Percentiles rank a stretch among this genome's conserved stretches.
These are phyloP conservation scores for Andrena bicolor DNA, from an alignment of 2,888 invertebrate species.

Conservation along the genomic window DNA sequence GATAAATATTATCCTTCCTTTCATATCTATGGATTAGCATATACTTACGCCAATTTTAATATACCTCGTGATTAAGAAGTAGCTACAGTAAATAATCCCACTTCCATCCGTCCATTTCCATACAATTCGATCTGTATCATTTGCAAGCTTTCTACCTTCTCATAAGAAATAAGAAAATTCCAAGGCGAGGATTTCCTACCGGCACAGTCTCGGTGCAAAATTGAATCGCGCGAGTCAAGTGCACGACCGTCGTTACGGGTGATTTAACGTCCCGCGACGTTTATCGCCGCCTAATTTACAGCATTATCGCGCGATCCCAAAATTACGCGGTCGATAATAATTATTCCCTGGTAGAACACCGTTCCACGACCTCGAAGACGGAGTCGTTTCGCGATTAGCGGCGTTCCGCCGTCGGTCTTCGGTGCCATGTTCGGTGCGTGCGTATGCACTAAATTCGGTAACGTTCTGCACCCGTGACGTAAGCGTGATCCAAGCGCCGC, in stretches of 20 bases:
- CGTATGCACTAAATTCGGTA: constrained; percentile 37
- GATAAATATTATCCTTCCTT: too few relatives aligned
- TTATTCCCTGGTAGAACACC: not conserved
- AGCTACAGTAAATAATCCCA: too few relatives aligned
- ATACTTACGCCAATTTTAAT: too few relatives aligned
- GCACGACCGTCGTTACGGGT: constrained; percentile 7
- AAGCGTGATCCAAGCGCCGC: constrained; percentile 39
- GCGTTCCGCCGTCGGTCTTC: not conserved
- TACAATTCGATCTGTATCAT: too few relatives aligned
- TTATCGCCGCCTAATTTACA: constrained; percentile 25
- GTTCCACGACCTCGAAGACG: not conserved
- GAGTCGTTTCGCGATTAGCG: constrained; percentile 6
- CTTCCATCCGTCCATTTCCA: too few relatives aligned
- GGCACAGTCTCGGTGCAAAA: too few relatives aligned
- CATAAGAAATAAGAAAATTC: too few relatives aligned
- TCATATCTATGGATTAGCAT: too few relatives aligned
- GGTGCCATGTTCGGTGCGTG: constrained; percentile 7
- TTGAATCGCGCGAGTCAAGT: constrained; percentile 10
- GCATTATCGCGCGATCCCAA: constrained; percentile 21
- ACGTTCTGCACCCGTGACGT: constrained; percentile 30
- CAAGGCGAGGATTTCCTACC: too few relatives aligned
- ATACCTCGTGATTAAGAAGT: too few relatives aligned
- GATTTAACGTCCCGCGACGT: constrained; percentile 29
- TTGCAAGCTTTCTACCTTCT: too few relatives aligned
- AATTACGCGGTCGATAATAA: constrained; percentile 17